Percentiles rank a stretch among this genome's conserved stretches.
phyloP scores from a whole-genome alignment of 2,888 invertebrate genomes.

The Drosophila kambysellisi region DNA sequence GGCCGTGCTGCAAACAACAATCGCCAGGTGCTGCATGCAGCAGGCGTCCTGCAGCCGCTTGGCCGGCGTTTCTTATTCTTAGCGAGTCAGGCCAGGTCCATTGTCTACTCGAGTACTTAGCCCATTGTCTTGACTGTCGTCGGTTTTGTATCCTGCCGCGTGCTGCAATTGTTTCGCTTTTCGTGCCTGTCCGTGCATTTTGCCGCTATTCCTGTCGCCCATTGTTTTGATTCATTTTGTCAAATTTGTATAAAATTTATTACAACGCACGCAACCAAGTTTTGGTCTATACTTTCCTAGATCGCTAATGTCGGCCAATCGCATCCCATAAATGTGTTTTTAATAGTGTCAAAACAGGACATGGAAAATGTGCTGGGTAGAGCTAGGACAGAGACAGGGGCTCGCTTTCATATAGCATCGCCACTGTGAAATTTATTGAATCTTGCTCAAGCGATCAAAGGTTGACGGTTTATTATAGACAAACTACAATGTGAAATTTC shows the following conservation, averaged over 20 bases:
- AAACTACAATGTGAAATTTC: constrained; percentile 15
- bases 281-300: constrained; percentile 11
- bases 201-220: constrained; percentile 28
- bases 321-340: constrained; percentile 59
- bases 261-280: constrained; percentile 59
- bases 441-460: constrained; percentile 9
- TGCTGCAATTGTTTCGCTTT: constrained; percentile 66
- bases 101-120: constrained; percentile 70
- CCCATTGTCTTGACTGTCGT: constrained; percentile 65
- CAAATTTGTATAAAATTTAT: constrained; percentile 83
- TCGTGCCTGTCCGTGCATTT: constrained; percentile 74
- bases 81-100: constrained; percentile 46
- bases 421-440: constrained; percentile 27
- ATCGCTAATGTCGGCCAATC: constrained; percentile 25
- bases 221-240: constrained; percentile 81
- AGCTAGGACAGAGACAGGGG: not conserved
- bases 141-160: constrained; percentile 61
- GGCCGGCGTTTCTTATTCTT: constrained; percentile 56
- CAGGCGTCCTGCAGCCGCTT: constrained; percentile 59
- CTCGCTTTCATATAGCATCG: constrained; percentile 11
- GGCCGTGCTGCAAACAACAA: constrained; percentile 46
- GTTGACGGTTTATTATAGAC: not conserved
- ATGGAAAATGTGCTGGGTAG: not conserved
- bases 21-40: constrained; percentile 74
- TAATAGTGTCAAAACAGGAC: constrained; percentile 74